phyloP scores from a whole-genome alignment of 2,797 vertebrate species.

The Halcyon smyrnensis region DNA sequence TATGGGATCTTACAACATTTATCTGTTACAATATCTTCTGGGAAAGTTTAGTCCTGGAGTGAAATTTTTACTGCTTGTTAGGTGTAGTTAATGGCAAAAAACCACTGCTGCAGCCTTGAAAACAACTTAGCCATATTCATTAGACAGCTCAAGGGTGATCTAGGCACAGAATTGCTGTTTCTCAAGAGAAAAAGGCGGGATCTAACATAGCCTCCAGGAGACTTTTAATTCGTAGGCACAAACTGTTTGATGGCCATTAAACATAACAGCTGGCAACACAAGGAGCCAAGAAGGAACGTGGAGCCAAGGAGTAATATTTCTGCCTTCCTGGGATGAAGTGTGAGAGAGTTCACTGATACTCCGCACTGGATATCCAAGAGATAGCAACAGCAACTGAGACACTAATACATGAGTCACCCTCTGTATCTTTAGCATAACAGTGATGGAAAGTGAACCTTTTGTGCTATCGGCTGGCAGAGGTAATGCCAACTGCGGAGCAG shows the following conservation, averaged over 20 bases:
- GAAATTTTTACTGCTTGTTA: conserved; percentile 21
- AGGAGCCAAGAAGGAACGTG: conserved; percentile 56
- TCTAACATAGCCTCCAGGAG: conserved; percentile 65
- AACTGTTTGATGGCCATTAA: conserved; percentile 70
- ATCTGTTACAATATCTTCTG: conserved; percentile 2
- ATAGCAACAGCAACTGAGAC: background rate
- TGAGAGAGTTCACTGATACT: conserved; percentile 61
- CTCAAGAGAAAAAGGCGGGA: conserved; percentile 54
- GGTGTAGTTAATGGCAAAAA: background rate
- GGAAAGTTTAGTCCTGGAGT: background rate
- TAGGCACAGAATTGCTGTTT: background rate
- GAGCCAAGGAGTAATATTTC: conserved; percentile 64
- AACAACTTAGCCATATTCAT: conserved; percentile 33
- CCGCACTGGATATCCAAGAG: background rate
- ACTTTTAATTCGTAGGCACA: conserved; percentile 64
- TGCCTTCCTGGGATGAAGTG: conserved; percentile 32
- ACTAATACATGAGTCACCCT: conserved; percentile 45
- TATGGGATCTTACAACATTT: background rate
- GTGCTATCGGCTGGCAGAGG: conserved; percentile 6
- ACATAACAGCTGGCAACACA: conserved; percentile 54
- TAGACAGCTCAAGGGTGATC: background rate
- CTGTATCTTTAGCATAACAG: background rate
- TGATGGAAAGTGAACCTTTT: conserved; percentile 60
- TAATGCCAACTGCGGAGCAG: accelerated
- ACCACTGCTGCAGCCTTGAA: background rate